Evolutionary conservation across 2,888 invertebrate genomes (phyloP), one percentile per base, ranked within the genome.

Genomic region (Caenorhabditis imperialis): DNA sequence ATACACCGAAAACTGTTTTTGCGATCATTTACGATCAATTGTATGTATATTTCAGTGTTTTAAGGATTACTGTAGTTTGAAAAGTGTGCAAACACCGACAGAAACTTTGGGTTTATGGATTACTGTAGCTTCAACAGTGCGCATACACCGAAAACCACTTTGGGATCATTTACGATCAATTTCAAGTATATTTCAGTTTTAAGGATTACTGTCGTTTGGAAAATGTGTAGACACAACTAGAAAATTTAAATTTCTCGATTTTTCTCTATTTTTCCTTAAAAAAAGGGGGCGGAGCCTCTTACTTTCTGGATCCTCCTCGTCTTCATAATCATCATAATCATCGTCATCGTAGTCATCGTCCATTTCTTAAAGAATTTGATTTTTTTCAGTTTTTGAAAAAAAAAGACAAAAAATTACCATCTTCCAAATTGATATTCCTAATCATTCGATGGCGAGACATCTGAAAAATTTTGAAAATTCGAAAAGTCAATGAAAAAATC

Each of bases 391-490:
- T n/a, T 58, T 50, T 23, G 27, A 44, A n/a, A 51, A n/a, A 53
- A 38, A 42, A 47, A 18, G 23, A 14, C 20, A 16, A 27, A 30
- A 54, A 45, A 40, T 51, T 55, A 84, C 84, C 84, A 51, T 85
- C 85, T 25, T 83, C 81, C 33, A 83, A 70, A 60, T 84, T 77
- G 57, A 85, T 60, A 33, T 85, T 85, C 14, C 81, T 65, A 22
- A 85, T 67, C 60, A 75, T 80, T 20, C 85, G 72, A 42, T 85
- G 85, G 22, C 85, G 70, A 3, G 85, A 81, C 85, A 85, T 85
- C 48, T 61, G 23, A 30, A 58, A 54, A 27, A 40, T n/a, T 23
- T 27, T 16, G 8, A 4, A 14, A 40, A 25, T 35, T 8, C 40
- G 10, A 16, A 3, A 22, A 45, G 20, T 25, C 23, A 0, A 38